Evolutionary conservation across 1,140 invertebrate species (phyloP).

Genomic region (Agraylea sexmaculata): DNA sequence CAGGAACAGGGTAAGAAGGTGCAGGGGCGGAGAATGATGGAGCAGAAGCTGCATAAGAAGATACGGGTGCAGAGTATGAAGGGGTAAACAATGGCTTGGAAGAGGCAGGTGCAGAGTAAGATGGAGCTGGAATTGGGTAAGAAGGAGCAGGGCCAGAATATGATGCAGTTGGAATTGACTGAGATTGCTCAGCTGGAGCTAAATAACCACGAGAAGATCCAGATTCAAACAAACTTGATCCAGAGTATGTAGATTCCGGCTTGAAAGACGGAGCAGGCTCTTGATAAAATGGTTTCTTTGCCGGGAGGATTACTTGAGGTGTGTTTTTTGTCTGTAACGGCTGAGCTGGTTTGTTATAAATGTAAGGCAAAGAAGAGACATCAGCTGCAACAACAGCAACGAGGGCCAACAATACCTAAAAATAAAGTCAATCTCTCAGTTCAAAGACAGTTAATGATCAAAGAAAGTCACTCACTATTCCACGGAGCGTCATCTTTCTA

Average conservation of each 20-base stretch:
- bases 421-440: constrained; percentile 14
- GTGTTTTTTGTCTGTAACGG: constrained; percentile 23
- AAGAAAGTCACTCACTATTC: too few species aligned
- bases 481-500: too few species aligned
- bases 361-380: constrained; percentile 49
- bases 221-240: neutral
- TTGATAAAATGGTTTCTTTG: neutral
- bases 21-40: constrained; percentile 1
- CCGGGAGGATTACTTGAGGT: neutral
- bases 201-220: neutral
- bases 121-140: neutral
- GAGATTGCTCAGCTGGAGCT: neutral
- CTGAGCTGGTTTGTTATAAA: constrained; percentile 45
- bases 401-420: constrained; percentile 47
- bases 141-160: neutral
- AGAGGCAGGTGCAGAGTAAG: neutral
- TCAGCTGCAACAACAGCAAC: constrained; percentile 48
- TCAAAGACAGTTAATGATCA: too few species aligned
- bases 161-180: too few species aligned
- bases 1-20: neutral
- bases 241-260: neutral
- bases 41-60: constrained; percentile 1
- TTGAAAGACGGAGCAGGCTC: neutral
- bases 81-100: neutral
- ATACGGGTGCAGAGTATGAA: neutral